Conservation (phyloP, 2,113 vertebrate species). For the Agelaius tricolor region DNA sequence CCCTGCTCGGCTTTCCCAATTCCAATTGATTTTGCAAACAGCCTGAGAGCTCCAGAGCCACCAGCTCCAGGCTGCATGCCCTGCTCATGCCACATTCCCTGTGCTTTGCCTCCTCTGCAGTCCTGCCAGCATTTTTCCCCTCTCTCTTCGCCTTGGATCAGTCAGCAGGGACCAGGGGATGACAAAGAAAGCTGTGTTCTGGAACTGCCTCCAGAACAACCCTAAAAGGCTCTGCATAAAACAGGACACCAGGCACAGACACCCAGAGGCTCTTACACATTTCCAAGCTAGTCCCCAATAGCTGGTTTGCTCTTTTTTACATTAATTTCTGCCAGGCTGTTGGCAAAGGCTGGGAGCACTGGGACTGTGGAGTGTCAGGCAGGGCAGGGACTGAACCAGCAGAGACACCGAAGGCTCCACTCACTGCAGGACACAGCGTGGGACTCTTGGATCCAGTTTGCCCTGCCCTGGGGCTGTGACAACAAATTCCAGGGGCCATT, state of each 20-base stretch:
- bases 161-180: not conserved
- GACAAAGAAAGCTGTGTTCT: not conserved
- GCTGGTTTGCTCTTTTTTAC: not conserved
- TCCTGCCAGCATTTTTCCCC: not conserved
- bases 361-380: not conserved
- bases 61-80: not conserved
- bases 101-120: not conserved
- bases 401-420: not conserved
- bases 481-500: not conserved
- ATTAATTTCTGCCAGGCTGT: not conserved
- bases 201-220: not conserved
- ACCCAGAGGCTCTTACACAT: not conserved
- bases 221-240: not conserved
- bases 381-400: not conserved
- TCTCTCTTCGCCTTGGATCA: not conserved
- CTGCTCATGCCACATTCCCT: not conserved
- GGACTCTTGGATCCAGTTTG: not conserved
- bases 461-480: not conserved
- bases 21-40: not conserved
- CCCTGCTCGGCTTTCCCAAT: not conserved
- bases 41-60: not conserved
- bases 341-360: not conserved
- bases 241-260: not conserved
- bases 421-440: not conserved
- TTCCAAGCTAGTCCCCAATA: not conserved